phyloP scores from a whole-genome alignment of 1,140 invertebrate species.

The Holotrichia oblita region DNA sequence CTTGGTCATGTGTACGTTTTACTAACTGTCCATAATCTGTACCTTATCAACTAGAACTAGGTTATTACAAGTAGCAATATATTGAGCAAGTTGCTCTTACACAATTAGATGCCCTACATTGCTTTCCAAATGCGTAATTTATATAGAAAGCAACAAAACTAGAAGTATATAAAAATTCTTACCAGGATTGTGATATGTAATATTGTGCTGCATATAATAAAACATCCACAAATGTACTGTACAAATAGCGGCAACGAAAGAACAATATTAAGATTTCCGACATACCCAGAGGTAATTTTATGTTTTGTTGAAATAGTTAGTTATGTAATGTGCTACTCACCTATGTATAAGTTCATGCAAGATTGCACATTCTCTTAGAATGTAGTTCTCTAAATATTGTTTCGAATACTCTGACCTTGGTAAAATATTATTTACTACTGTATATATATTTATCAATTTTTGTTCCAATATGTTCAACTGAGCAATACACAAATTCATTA shows the following conservation, averaged over 20 bases:
- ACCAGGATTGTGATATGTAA: slow-evolving; percentile 8
- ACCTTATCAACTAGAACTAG: too few relatives aligned
- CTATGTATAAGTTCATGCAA: neutral
- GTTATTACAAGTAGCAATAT: too few relatives aligned
- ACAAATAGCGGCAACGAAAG: slow-evolving; percentile 17
- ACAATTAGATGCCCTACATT: too few relatives aligned
- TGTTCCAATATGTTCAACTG: neutral
- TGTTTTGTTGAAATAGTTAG: neutral
- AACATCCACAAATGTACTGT: slow-evolving; percentile 9
- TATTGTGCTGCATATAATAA: slow-evolving; percentile 22
- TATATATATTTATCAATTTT: neutral
- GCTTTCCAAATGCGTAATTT: too few relatives aligned
- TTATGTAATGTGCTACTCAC: neutral
- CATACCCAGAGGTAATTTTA: neutral
- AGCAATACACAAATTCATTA: neutral
- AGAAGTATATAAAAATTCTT: neutral
- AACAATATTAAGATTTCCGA: neutral
- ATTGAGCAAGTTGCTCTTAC: too few relatives aligned
- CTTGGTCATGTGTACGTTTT: too few relatives aligned
- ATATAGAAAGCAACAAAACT: too few relatives aligned
- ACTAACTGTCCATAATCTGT: too few relatives aligned
- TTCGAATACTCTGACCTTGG: too few relatives aligned
- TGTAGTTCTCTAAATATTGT: neutral
- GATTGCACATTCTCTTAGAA: neutral
- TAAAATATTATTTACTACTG: neutral